Percentiles rank a stretch among this genome's conserved stretches.
Conservation (phyloP, 2,113 vertebrate genomes). For the Argyrosomus japonicus region DNA sequence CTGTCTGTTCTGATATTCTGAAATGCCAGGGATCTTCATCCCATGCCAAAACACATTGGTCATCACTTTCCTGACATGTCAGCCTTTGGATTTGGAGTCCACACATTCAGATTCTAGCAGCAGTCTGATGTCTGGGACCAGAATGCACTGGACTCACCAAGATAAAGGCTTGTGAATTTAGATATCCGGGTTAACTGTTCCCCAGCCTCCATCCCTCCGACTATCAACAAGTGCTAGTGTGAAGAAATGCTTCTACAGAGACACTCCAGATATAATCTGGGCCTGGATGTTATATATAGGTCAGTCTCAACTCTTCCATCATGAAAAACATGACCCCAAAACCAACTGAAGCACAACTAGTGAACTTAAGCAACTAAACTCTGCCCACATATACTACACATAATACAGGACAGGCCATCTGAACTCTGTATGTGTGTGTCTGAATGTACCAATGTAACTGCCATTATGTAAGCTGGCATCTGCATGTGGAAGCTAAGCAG, state of each 20-base stretch:
- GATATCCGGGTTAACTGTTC: background rate
- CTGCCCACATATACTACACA: constrained; percentile 1
- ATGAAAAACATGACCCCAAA: background rate
- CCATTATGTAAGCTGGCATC: background rate
- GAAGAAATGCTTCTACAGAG: background rate
- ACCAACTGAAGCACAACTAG: background rate
- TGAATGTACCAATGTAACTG: background rate
- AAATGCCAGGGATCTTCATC: background rate
- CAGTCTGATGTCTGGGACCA: background rate
- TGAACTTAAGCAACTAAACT: background rate
- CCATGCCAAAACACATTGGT: background rate
- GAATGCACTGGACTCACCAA: background rate
- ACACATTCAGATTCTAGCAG: background rate
- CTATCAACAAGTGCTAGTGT: background rate
- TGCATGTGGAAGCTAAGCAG: constrained; percentile 1
- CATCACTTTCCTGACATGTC: background rate
- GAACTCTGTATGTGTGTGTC: constrained; percentile 1
- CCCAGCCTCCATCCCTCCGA: background rate
- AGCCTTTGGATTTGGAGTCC: background rate
- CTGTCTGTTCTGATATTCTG: background rate
- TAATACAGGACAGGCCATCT: background rate
- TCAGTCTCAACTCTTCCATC: background rate
- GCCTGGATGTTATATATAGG: constrained; percentile 18
- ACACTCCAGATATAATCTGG: constrained; percentile 8
- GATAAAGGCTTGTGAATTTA: background rate